Conservation (phyloP, 1,140 invertebrate species). For the Panagrolaimus sp. region DNA sequence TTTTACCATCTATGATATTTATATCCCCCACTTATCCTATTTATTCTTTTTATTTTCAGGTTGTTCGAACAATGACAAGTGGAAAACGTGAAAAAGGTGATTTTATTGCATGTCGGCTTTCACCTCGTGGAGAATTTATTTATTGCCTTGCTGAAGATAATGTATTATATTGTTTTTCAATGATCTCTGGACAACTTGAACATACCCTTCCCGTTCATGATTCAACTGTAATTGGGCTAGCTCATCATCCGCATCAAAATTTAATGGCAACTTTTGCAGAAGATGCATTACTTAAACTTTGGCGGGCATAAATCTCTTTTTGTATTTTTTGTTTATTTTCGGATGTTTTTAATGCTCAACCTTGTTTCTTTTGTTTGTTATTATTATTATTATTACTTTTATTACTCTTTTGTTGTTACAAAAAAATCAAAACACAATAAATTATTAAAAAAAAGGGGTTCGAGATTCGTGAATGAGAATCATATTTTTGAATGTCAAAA, state of each 20-base stretch:
- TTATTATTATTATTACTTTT: no score
- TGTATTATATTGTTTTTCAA: constrained; percentile 93
- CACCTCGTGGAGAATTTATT: constrained; percentile 91
- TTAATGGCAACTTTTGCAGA: constrained; percentile 91
- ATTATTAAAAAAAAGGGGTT: constrained; percentile 73
- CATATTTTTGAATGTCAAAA: background rate
- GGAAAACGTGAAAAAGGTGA: constrained; percentile 96
- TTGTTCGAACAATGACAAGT: constrained; percentile 90
- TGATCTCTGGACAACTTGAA: constrained; percentile 90
- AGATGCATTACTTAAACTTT: constrained; percentile 88
- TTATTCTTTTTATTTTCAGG: constrained; percentile 57
- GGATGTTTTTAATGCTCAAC: constrained; percentile 20
- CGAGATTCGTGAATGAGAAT: constrained; percentile 59
- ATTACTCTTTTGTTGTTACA: background rate
- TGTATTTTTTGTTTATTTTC: no score
- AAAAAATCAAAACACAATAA: constrained; percentile 64
- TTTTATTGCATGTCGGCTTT: constrained; percentile 82
- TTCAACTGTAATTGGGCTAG: constrained; percentile 91
- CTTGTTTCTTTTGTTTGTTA: background rate
- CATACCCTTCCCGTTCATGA: constrained; percentile 94
- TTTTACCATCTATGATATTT: no score
- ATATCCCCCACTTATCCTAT: no score
- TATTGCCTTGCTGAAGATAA: constrained; percentile 96
- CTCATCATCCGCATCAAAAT: constrained; percentile 98
- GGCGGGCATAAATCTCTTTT: constrained; percentile 75